Evolutionary conservation across 1,140 invertebrate genomes (phyloP), one percentile per base, ranked within the genome.

Genomic region (Anadara kagoshimensis): DNA sequence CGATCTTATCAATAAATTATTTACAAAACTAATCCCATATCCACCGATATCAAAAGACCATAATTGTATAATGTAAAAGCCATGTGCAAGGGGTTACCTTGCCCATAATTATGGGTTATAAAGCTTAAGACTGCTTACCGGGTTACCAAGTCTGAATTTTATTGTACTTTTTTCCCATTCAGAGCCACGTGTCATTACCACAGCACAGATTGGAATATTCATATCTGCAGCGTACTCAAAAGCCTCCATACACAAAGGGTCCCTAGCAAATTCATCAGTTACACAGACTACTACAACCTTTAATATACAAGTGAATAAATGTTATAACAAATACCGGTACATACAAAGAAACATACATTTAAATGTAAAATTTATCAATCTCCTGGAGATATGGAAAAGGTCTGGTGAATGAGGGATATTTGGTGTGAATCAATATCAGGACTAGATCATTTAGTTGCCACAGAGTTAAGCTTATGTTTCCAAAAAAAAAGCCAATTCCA

Each of bases 211-310:
- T 18, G 78, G 71, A 58, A 88, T 88, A 16, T 75, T 73, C 57
- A 88, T 80, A 53, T 87, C 79, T 58, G 78, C 82, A 5, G 84
- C 81, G 77, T 85, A 83, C 64, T 82, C 57, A n/a, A 86, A 83
- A 58, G 85, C 64, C 41, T 85, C 69, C n/a, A 69, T 57, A 59
- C 79, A 86, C 26, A 75, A 77, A 14, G 75, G 53, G 61, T 87
- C 83, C n/a, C 71, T 53, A 65, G 83, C 85, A 84, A 86, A 88
- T 22, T 82, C 78, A 64, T 88, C 83, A 8, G 87, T 85, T 16
- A 86, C 63, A 59, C 82, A 76, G 11, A 80, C 81, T 1, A 88
- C 61, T 18, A 86, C 71, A 43, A 87, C 59, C 70, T 82, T 71
- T 18, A 71, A 64, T 29, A 58, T 18, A 58, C 24, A 58, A 36